phyloP scores from a whole-genome alignment of 2,113 vertebrate genomes.

The Aplodontia rufa region DNA sequence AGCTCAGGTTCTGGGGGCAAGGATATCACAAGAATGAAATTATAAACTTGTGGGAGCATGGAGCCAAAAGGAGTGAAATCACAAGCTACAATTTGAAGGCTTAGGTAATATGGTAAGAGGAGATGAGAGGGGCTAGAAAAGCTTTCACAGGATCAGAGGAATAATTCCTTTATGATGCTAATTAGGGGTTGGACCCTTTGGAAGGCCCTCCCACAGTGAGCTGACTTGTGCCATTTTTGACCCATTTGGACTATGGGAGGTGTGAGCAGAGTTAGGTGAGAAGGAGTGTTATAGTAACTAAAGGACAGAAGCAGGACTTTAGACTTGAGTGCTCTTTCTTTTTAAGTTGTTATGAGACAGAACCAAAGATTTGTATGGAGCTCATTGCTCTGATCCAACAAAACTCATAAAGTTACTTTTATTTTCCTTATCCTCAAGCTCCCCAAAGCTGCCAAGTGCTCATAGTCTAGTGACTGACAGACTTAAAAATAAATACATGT shows the following conservation, averaged over 20 bases:
- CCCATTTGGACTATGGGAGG: not conserved
- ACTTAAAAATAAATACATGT: not conserved
- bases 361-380: not conserved
- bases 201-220: slow-evolving; percentile 14
- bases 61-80: not conserved
- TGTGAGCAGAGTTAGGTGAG: not conserved
- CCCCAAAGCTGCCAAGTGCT: not conserved
- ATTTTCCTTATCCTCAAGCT: not conserved
- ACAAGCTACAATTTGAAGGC: not conserved
- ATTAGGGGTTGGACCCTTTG: not conserved
- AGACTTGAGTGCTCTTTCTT: not conserved
- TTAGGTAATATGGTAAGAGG: slow-evolving; percentile 10
- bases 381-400: not conserved
- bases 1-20: not conserved
- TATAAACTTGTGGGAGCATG: slow-evolving; percentile 30
- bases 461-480: not conserved
- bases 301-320: not conserved
- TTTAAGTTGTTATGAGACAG: not conserved
- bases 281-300: too few relatives aligned
- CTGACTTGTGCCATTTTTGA: not conserved
- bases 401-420: not conserved
- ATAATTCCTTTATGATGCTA: slow-evolving; percentile 50
- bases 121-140: not conserved
- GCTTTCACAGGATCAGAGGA: slow-evolving; percentile 9
- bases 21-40: slow-evolving; percentile 6